Conservation (phyloP, 2,113 vertebrate genomes). For the Choloepus hoffmanni region DNA sequence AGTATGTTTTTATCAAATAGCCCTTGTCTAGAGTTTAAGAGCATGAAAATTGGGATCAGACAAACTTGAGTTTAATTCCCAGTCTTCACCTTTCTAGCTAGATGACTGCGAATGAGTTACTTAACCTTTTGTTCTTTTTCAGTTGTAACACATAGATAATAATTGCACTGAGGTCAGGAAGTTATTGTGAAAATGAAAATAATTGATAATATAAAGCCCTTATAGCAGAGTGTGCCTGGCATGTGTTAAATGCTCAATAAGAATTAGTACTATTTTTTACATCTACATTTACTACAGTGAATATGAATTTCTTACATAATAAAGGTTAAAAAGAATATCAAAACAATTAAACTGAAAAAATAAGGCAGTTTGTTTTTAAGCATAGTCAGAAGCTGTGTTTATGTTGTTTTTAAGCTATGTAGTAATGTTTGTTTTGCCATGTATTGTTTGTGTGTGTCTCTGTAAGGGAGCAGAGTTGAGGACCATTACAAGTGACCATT, state of each 20-base stretch:
- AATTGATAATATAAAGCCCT: neutral
- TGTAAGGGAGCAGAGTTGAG: neutral
- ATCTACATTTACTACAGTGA: neutral
- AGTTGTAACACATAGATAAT: neutral
- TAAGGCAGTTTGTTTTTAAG: constrained; percentile 25
- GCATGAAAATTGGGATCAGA: neutral
- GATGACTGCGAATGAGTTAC: neutral
- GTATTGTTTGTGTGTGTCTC: neutral
- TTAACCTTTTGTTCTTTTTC: neutral
- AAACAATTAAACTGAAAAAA: neutral
- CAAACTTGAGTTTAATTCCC: neutral
- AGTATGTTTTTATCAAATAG: neutral
- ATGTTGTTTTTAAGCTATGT: neutral
- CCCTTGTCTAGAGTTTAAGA: neutral
- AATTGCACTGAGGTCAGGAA: neutral
- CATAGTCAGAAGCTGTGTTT: constrained; percentile 17
- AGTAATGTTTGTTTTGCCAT: constrained; percentile 41
- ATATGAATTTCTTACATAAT: constrained; percentile 31
- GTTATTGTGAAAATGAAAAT: neutral
- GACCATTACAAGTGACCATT: constrained; percentile 53
- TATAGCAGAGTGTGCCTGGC: neutral
- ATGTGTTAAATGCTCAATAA: neutral
- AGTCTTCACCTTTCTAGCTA: neutral
- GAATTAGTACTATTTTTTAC: neutral
- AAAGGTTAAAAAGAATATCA: constrained; percentile 13